A percentile compares a stretch with the other conserved stretches of the same genome.
Evolutionary conservation across 1,140 invertebrate species (phyloP).

Genomic region (Spodoptera frugiperda): DNA sequence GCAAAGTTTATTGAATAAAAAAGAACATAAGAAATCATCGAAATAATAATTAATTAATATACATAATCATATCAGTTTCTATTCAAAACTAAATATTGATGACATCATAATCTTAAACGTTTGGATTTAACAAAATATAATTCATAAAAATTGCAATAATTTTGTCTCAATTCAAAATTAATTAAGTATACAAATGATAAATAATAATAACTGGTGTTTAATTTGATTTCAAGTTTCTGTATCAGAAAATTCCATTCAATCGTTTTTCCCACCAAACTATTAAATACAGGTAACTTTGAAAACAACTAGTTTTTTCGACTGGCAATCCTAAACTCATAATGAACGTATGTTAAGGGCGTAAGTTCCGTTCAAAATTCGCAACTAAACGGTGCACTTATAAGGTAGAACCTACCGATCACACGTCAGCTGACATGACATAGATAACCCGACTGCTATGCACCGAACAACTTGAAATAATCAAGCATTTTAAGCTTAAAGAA

Average conservation of each 20-base stretch:
- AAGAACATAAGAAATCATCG: conserved; percentile 11
- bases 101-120: conserved; percentile 9
- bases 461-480: background rate
- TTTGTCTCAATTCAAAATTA: conserved; percentile 9
- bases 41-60: conserved; percentile 11
- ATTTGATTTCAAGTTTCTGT: background rate
- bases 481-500: conserved; percentile 1
- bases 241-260: conserved; percentile 22
- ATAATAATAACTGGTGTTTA: background rate
- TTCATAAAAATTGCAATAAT: conserved; percentile 4
- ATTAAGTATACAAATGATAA: background rate
- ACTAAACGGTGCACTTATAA: conserved; percentile 33
- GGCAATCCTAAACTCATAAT: conserved; percentile 33
- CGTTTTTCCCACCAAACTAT: conserved; percentile 12
- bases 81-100: conserved; percentile 26
- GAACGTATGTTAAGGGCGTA: conserved; percentile 15
- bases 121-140: conserved; percentile 10
- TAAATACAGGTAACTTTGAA: conserved; percentile 37
- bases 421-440: conserved; percentile 33
- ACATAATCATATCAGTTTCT: background rate
- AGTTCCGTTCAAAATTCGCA: conserved; percentile 27
- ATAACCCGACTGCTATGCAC: conserved; percentile 44
- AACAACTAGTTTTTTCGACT: conserved; percentile 44
- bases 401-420: conserved; percentile 20
- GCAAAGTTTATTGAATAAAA: background rate